phyloP scores from a whole-genome alignment of 2,113 vertebrate species.

The Platysteira castanea region DNA sequence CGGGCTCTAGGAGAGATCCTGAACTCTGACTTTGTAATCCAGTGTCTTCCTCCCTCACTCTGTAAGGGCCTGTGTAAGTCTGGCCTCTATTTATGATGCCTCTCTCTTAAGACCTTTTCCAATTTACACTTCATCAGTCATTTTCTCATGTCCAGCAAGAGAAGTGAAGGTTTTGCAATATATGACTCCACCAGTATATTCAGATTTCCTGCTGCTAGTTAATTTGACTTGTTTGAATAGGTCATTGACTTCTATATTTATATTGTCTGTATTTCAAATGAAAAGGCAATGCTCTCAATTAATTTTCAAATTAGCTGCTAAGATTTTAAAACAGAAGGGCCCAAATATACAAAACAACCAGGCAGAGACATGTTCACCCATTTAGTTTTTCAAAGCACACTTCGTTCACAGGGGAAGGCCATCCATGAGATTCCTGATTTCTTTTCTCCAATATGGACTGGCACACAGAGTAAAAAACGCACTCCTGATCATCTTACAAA shows the following conservation, averaged over 20 bases:
- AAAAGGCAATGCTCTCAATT: background rate
- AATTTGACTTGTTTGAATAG: background rate
- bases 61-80: background rate
- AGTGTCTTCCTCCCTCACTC: background rate
- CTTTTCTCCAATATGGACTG: background rate
- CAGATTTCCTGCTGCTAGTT: background rate
- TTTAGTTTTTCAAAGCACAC: background rate
- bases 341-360: background rate
- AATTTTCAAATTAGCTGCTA: background rate
- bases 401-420: background rate
- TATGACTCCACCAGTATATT: background rate
- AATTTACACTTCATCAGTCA: background rate
- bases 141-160: background rate
- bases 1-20: background rate
- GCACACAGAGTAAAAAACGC: background rate
- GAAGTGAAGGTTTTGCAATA: background rate
- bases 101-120: background rate
- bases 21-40: background rate
- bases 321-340: background rate
- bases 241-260: background rate
- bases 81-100: background rate
- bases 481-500: background rate
- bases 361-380: rapidly evolving
- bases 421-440: background rate
- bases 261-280: background rate